Conservation (phyloP, 2,888 invertebrate genomes). For the Pocota personata region DNA sequence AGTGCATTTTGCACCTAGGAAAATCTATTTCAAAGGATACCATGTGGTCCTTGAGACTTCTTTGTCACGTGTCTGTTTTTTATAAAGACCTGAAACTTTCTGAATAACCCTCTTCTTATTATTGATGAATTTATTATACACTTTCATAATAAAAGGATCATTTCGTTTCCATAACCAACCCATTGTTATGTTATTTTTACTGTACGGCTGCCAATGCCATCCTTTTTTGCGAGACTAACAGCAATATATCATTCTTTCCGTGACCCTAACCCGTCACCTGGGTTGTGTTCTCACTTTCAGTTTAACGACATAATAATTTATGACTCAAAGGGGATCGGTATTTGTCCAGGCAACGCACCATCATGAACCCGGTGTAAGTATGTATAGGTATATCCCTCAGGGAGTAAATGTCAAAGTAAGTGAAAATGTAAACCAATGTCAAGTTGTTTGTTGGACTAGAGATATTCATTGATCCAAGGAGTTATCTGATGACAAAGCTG, state of each 20-base stretch:
- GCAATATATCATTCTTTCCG: constrained; percentile 28
- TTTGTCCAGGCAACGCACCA: not conserved
- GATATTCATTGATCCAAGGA: not conserved
- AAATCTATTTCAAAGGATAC: not conserved
- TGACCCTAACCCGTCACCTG: constrained; percentile 23
- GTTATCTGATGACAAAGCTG: not conserved
- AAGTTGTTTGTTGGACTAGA: constrained; percentile 4
- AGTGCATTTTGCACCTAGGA: not conserved
- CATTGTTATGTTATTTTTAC: not conserved
- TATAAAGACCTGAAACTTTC: not conserved
- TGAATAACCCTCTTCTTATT: not conserved
- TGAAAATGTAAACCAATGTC: constrained; percentile 35
- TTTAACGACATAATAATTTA: constrained; percentile 42
- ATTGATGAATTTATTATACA: constrained; percentile 19
- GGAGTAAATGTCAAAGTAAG: constrained; percentile 20
- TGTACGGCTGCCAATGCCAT: not conserved
- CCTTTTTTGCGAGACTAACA: constrained; percentile 18
- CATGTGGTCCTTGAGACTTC: not conserved
- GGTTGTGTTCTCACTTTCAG: constrained; percentile 24
- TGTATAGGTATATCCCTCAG: not conserved
- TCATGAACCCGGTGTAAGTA: not conserved
- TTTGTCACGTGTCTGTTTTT: not conserved
- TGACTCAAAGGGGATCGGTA: constrained; percentile 14
- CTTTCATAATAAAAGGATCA: not conserved
- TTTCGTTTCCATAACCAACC: not conserved